phyloP scores from a whole-genome alignment of 2,888 invertebrate genomes.

The Cephus pulcher region DNA sequence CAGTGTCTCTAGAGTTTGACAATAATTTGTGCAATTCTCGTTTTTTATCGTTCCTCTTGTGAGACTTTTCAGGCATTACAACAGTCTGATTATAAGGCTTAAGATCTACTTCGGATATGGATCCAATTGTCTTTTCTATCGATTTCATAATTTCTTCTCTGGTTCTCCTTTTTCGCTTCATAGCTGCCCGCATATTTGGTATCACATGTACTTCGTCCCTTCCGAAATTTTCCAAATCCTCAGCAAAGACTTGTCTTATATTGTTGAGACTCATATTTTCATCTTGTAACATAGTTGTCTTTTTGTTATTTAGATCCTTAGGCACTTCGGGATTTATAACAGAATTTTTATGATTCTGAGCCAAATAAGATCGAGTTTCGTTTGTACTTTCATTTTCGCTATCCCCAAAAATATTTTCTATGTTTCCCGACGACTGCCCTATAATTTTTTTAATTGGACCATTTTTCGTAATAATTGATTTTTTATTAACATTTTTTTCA shows the following conservation, averaged over 20 bases:
- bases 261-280: constrained; percentile 32
- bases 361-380: not conserved
- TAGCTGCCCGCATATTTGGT: constrained; percentile 32
- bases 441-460: constrained; percentile 19
- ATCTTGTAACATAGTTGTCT: constrained; percentile 18
- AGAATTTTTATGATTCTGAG: constrained; percentile 19
- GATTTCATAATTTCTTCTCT: constrained; percentile 41
- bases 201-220: constrained; percentile 33
- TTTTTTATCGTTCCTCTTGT: not conserved
- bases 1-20: not conserved
- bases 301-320: not conserved
- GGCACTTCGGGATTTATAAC: not conserved
- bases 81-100: constrained; percentile 14
- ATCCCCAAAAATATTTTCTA: constrained; percentile 14
- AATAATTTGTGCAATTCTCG: not conserved
- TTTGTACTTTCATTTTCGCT: not conserved
- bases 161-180: constrained; percentile 34
- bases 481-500: constrained; percentile 5
- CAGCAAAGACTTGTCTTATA: constrained; percentile 29
- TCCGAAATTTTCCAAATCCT: constrained; percentile 33
- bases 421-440: constrained; percentile 2
- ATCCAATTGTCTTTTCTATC: constrained; percentile 36
- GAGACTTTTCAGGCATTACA: constrained; percentile 15
- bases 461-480: constrained; percentile 9
- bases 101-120: constrained; percentile 19